Conservation (phyloP, 2,113 vertebrate species). For the Pseudorhombus dupliciocellatus region DNA sequence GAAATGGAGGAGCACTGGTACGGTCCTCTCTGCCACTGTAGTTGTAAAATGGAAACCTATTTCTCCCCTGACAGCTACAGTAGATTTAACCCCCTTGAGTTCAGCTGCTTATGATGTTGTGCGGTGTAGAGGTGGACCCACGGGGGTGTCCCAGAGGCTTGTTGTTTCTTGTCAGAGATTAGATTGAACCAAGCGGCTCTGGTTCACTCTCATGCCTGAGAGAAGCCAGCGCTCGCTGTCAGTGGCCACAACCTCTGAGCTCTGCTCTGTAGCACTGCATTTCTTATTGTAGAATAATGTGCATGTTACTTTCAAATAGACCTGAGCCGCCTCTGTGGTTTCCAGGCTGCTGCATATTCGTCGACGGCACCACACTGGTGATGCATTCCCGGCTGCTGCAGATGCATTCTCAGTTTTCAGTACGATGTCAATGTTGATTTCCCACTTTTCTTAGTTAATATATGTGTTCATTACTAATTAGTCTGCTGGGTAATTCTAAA, state of each 20-base stretch:
- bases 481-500: neutral
- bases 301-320: conserved; percentile 51
- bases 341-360: conserved; percentile 36
- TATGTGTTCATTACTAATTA: neutral
- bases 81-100: conserved; percentile 63
- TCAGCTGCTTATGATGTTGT: conserved; percentile 77
- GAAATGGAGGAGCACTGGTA: conserved; percentile 61
- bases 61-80: conserved; percentile 74
- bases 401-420: neutral
- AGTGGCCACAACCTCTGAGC: conserved; percentile 60
- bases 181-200: conserved; percentile 79
- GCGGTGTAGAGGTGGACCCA: conserved; percentile 58
- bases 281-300: conserved; percentile 46
- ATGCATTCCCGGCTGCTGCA: conserved; percentile 12
- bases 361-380: conserved; percentile 4
- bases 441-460: neutral
- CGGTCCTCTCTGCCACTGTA: conserved; percentile 61
- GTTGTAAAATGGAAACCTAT: conserved; percentile 73
- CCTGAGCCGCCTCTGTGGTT: conserved; percentile 25
- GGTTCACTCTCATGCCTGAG: conserved; percentile 69
- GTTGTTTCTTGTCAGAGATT: conserved; percentile 83
- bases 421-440: neutral
- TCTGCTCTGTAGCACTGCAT: conserved; percentile 49
- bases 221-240: conserved; percentile 63
- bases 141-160: conserved; percentile 73